phyloP scores from a whole-genome alignment of 2,113 vertebrate species.

The Sarotherodon lohbergeri region DNA sequence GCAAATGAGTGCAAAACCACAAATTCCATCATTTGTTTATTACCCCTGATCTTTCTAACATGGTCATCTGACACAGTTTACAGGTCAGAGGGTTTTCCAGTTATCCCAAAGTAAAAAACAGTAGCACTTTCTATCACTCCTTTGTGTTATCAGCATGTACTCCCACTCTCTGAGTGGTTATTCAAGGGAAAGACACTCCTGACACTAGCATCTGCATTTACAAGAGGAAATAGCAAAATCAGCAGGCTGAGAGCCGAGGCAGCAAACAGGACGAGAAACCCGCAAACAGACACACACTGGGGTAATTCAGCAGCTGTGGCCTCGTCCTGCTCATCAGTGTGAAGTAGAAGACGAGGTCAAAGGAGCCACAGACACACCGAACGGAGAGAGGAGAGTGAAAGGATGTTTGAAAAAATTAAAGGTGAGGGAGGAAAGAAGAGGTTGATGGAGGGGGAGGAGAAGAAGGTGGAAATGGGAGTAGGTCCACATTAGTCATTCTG shows the following conservation, averaged over 20 bases:
- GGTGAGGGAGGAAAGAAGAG: neutral
- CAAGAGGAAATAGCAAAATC: slow-evolving; percentile 8
- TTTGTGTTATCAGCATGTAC: neutral
- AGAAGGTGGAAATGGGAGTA: neutral
- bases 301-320: slow-evolving; percentile 11
- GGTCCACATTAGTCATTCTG: slow-evolving; percentile 33
- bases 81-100: neutral
- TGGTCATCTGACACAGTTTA: neutral
- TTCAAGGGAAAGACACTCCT: neutral
- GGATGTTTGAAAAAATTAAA: neutral
- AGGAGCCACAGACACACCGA: neutral
- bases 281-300: neutral
- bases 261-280: neutral
- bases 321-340: neutral
- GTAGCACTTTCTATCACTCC: neutral
- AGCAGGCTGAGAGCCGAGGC: neutral
- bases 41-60: neutral
- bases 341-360: slow-evolving; percentile 11
- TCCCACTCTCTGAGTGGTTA: slow-evolving; percentile 8
- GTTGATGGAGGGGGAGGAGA: neutral
- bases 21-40: neutral
- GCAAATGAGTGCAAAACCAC: neutral
- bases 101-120: neutral
- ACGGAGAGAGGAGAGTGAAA: neutral
- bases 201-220: slow-evolving; percentile 6